These are phyloP conservation scores for Poecilus cupreus DNA, from an alignment of 2,888 invertebrate species.

Conservation along the genomic window DNA sequence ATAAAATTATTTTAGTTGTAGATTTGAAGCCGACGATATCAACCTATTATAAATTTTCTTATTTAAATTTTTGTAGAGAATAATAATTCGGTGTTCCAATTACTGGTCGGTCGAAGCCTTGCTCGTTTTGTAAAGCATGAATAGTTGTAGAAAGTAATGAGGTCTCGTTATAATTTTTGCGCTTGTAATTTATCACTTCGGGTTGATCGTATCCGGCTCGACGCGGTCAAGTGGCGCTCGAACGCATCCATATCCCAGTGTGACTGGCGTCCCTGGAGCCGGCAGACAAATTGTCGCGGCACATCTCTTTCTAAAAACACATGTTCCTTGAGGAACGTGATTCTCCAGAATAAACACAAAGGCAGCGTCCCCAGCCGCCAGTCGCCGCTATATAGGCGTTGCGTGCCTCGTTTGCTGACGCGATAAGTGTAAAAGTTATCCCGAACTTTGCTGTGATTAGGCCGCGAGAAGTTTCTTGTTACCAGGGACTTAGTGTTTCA, in stretches of 20 bases:
- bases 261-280: slow-evolving; percentile 18
- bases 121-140: no score
- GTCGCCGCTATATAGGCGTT: slow-evolving; percentile 30
- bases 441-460: slow-evolving; percentile 55
- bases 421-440: slow-evolving; percentile 59
- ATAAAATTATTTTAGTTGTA: no score
- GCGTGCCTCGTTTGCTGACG: slow-evolving; percentile 58
- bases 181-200: no score
- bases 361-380: slow-evolving; percentile 42
- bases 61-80: no score
- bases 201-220: no score
- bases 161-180: no score
- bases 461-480: slow-evolving; percentile 56
- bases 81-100: no score
- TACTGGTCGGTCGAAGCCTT: no score
- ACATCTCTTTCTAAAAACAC: slow-evolving; percentile 53
- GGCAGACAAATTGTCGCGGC: slow-evolving; percentile 51
- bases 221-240: not conserved
- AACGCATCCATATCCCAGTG: not conserved
- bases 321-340: slow-evolving; percentile 53
- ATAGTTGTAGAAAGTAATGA: no score
- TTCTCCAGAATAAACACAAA: slow-evolving; percentile 55
- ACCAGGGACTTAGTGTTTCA: slow-evolving; percentile 51
- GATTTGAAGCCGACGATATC: no score
- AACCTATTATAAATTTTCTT: no score